phyloP scores from a whole-genome alignment of 2,888 invertebrate species.

The Carpatolechia fugitivella region DNA sequence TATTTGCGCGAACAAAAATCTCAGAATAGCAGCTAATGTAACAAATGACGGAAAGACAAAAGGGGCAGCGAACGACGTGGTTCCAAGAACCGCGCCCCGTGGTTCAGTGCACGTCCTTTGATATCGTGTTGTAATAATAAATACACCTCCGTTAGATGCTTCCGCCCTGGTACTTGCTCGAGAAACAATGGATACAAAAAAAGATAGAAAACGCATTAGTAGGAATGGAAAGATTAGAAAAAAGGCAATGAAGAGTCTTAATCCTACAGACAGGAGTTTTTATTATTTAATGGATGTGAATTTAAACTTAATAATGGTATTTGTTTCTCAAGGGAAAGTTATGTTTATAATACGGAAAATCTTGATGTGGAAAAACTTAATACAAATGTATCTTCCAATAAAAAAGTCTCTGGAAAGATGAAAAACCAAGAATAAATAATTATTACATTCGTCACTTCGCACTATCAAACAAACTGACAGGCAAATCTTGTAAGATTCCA shows the following conservation, averaged over 20 bases:
- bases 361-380: neutral
- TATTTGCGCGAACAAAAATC: constrained; percentile 12
- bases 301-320: constrained; percentile 8
- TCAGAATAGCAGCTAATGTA: constrained; percentile 28
- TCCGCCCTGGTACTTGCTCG: constrained; percentile 26
- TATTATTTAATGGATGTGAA: constrained; percentile 17
- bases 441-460: neutral
- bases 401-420: neutral
- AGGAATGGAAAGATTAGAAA: constrained; percentile 8
- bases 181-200: constrained; percentile 17
- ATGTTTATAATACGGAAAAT: neutral
- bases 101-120: constrained; percentile 35
- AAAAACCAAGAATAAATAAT: neutral
- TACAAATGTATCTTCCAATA: no score
- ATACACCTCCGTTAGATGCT: constrained; percentile 36
- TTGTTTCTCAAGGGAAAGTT: constrained; percentile 17
- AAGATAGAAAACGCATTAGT: constrained; percentile 20
- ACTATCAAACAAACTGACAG: neutral
- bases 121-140: constrained; percentile 49
- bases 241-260: constrained; percentile 15
- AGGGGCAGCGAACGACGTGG: constrained; percentile 22
- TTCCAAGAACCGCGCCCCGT: constrained; percentile 37
- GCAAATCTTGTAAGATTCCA: neutral
- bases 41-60: constrained; percentile 32
- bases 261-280: constrained; percentile 12